Conservation (phyloP, 2,888 invertebrate species). For the Caenorhabditis imperialis region DNA sequence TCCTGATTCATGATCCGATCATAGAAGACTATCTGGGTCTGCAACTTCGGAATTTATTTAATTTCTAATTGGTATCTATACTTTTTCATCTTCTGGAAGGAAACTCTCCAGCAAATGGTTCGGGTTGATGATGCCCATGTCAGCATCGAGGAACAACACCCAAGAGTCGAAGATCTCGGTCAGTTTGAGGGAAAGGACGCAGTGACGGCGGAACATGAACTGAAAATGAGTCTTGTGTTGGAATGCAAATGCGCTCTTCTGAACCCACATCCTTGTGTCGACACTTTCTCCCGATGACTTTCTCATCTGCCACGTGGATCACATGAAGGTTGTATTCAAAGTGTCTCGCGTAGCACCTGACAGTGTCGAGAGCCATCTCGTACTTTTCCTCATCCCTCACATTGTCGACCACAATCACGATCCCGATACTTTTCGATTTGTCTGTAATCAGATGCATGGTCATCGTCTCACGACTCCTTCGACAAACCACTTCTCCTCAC, state of each 20-base stretch:
- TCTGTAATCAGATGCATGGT: too few relatives aligned
- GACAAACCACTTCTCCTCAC: slow-evolving; percentile 16
- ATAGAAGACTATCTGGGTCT: slow-evolving; percentile 71
- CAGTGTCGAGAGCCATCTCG: slow-evolving; percentile 45
- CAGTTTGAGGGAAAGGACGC: slow-evolving; percentile 51
- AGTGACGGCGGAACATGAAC: slow-evolving; percentile 66
- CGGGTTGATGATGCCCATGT: slow-evolving; percentile 64
- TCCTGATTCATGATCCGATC: slow-evolving; percentile 75
- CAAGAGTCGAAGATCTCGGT: slow-evolving; percentile 30
- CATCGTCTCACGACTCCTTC: too few relatives aligned
- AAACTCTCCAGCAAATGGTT: slow-evolving; percentile 66
- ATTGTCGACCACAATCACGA: slow-evolving; percentile 18
- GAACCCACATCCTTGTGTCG: slow-evolving; percentile 56
- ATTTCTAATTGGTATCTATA: not conserved
- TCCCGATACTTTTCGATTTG: slow-evolving; percentile 25
- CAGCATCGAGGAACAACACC: slow-evolving; percentile 62
- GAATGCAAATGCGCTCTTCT: not conserved
- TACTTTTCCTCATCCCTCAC: slow-evolving; percentile 29
- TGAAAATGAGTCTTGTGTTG: slow-evolving; percentile 12
- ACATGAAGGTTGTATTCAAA: slow-evolving; percentile 39
- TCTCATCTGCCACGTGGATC: slow-evolving; percentile 13
- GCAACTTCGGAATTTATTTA: not conserved
- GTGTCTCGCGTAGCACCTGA: slow-evolving; percentile 39
- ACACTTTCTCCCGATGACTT: slow-evolving; percentile 20
- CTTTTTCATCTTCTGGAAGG: slow-evolving; percentile 43